These are phyloP conservation scores for Drosophila albomicans DNA, from an alignment of 1,140 invertebrate genomes.

Conservation along the genomic window DNA sequence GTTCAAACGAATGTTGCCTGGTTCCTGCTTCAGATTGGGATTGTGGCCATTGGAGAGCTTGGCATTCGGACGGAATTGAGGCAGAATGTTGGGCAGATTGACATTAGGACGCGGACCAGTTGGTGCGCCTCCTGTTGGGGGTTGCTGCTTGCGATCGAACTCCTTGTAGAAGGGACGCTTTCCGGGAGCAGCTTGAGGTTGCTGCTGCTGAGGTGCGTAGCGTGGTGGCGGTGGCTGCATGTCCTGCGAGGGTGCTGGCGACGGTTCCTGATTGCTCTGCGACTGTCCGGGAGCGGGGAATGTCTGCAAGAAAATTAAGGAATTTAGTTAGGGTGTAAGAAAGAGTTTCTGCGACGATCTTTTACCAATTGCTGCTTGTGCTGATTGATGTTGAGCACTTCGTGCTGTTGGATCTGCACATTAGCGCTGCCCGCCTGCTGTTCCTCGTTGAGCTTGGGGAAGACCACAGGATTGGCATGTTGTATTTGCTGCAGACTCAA, in stretches of 20 bases:
- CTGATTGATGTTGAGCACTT: constrained; percentile 75
- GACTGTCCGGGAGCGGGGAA: constrained; percentile 56
- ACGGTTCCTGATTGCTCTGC: constrained; percentile 39
- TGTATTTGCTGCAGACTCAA: constrained; percentile 76
- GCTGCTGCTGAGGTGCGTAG: constrained; percentile 45
- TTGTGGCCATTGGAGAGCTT: constrained; percentile 87
- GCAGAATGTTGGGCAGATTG: constrained; percentile 89
- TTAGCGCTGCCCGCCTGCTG: constrained; percentile 6
- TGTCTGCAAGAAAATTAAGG: constrained; percentile 39
- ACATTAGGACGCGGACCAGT: constrained; percentile 80
- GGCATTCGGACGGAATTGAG: constrained; percentile 89
- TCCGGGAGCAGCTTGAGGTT: constrained; percentile 42
- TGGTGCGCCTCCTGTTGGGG: constrained; percentile 22
- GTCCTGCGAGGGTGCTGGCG: constrained; percentile 63
- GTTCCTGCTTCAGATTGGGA: constrained; percentile 73
- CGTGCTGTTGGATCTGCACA: constrained; percentile 81
- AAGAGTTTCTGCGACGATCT: not conserved
- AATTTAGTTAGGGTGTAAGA: not conserved
- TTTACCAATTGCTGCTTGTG: constrained; percentile 73
- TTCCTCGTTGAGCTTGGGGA: constrained; percentile 70
- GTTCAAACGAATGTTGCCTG: constrained; percentile 78
- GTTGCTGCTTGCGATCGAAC: constrained; percentile 76
- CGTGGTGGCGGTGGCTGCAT: constrained; percentile 77
- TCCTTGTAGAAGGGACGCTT: constrained; percentile 81
- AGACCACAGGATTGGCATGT: constrained; percentile 73